Conservation (phyloP, 2,113 vertebrate species). For the Bubo scandiacus region DNA sequence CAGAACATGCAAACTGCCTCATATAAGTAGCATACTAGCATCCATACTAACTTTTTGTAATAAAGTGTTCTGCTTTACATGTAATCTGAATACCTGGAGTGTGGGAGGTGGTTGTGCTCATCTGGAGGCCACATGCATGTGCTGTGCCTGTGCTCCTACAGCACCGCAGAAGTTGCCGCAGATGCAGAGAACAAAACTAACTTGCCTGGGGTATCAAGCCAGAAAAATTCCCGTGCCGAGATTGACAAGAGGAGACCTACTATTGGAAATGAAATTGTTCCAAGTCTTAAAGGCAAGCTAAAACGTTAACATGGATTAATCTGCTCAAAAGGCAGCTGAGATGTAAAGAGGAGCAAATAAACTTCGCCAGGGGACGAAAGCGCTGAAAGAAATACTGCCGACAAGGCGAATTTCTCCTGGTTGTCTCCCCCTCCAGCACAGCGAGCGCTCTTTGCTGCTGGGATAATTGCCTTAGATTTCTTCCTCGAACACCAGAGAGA, state of each 20-base stretch:
- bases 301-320: not conserved
- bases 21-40: accelerated
- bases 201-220: not conserved
- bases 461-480: not conserved
- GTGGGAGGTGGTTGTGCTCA: accelerated
- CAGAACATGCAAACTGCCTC: not conserved
- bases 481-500: not conserved
- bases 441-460: not conserved
- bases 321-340: not conserved
- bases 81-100: not conserved
- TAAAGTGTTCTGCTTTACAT: accelerated
- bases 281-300: not conserved
- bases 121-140: not conserved
- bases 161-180: not conserved
- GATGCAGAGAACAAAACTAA: not conserved
- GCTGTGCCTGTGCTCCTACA: not conserved
- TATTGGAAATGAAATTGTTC: not conserved
- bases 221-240: not conserved
- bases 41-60: not conserved
- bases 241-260: not conserved
- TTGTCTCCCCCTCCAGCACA: not conserved
- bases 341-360: not conserved
- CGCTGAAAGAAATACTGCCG: accelerated
- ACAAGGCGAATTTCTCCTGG: accelerated
- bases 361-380: not conserved